A percentile compares a stretch with the other conserved stretches of the same genome.
phyloP scores from a whole-genome alignment of 2,888 invertebrate species.

The Phengaris arion region DNA sequence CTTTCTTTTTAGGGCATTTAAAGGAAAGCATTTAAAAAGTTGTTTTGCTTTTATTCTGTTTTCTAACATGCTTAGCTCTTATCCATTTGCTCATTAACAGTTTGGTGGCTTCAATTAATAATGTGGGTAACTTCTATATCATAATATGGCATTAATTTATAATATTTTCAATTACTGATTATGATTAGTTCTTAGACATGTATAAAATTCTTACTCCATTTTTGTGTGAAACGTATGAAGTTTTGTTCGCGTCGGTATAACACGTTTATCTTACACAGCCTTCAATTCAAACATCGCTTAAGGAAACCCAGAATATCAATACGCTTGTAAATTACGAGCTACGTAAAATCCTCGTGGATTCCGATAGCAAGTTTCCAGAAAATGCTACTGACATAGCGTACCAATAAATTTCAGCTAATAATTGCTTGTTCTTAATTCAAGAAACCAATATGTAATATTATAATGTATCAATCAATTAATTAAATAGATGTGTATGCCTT shows the following conservation, averaged over 20 bases:
- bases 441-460: neutral
- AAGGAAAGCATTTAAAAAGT: no score
- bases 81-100: no score
- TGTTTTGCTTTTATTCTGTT: no score
- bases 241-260: constrained; percentile 1
- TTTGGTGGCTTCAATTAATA: no score
- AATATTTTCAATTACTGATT: no score
- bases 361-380: constrained; percentile 3
- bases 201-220: neutral
- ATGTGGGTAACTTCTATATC: no score
- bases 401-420: neutral
- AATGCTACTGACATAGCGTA: neutral
- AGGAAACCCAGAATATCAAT: constrained; percentile 15
- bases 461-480: no score
- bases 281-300: neutral
- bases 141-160: no score
- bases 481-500: no score
- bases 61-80: no score
- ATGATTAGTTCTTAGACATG: no score
- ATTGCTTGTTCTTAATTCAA: neutral
- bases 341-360: neutral
- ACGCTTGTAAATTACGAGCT: constrained; percentile 12
- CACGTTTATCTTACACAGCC: neutral
- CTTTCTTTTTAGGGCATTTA: no score
- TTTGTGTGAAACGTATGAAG: neutral